A percentile compares a stretch with the other conserved stretches of the same genome.
These are phyloP conservation scores for Isichthys henryi DNA, from an alignment of 2,113 vertebrate genomes.

Conservation along the genomic window DNA sequence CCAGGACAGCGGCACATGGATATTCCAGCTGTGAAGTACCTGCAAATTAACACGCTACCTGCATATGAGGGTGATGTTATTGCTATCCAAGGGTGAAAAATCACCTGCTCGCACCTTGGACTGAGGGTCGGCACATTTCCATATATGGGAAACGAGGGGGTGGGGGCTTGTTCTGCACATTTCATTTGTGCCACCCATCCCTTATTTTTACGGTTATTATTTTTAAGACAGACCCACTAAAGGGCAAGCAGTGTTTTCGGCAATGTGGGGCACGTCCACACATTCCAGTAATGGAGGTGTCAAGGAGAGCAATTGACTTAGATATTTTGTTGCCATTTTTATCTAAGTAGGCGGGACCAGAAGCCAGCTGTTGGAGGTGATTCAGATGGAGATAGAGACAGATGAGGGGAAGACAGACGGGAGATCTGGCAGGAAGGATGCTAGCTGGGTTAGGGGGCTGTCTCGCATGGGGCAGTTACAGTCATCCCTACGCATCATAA, in stretches of 20 bases:
- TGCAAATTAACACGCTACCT: neutral
- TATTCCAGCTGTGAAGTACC: no score
- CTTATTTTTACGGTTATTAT: neutral
- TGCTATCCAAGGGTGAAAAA: neutral
- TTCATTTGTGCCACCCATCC: neutral
- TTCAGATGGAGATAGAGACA: neutral
- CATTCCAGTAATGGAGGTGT: constrained; percentile 2
- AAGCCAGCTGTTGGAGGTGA: neutral
- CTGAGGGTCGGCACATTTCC: neutral
- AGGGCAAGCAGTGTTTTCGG: neutral
- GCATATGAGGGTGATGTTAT: neutral
- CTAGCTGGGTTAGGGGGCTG: neutral
- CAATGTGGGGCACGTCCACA: neutral
- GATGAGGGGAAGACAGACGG: neutral
- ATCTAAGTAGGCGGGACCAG: constrained; percentile 1
- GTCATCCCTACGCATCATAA: neutral
- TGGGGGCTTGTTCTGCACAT: neutral
- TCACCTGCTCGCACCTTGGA: neutral
- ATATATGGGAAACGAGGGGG: neutral
- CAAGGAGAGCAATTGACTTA: constrained; percentile 15
- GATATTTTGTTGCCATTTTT: constrained; percentile 9
- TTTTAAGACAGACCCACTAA: constrained; percentile 1
- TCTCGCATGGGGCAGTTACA: neutral
- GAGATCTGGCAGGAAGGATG: neutral
- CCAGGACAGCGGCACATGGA: neutral